A percentile compares a stretch with the other conserved stretches of the same genome.
phyloP scores from a whole-genome alignment of 2,797 vertebrate species.

The Rhodeus uyekii region DNA sequence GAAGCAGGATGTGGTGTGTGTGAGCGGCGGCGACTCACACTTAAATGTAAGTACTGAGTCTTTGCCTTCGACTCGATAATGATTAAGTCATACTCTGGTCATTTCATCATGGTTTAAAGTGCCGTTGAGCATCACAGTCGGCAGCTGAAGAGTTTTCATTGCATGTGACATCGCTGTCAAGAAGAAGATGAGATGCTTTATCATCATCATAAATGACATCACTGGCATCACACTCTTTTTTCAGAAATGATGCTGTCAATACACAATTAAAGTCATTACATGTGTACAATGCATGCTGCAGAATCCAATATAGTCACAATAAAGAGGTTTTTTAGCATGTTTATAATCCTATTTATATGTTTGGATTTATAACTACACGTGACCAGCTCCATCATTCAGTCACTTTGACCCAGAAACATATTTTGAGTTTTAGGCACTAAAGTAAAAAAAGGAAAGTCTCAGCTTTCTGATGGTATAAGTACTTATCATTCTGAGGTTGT shows the following conservation, averaged over 20 bases:
- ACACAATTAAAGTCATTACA: conserved; percentile 6
- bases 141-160: conserved; percentile 29
- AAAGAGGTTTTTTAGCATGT: not conserved
- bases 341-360: not conserved
- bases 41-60: conserved; percentile 88
- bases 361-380: not conserved
- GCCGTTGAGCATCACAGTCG: not conserved
- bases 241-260: conserved; percentile 1
- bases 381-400: not conserved
- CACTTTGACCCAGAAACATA: conserved; percentile 1
- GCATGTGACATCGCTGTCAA: conserved; percentile 25
- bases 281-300: conserved; percentile 49
- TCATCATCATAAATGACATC: conserved; percentile 23
- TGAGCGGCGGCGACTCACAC: conserved; percentile 77
- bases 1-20: conserved; percentile 90
- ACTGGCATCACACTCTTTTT: not conserved
- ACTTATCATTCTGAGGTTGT: not conserved
- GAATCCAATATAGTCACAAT: conserved; percentile 35
- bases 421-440: not conserved
- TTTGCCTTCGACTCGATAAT: conserved; percentile 40
- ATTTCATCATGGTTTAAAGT: not conserved
- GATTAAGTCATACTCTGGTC: not conserved
- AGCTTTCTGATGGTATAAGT: not conserved
- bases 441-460: not conserved
- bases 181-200: conserved; percentile 28